Conservation (phyloP, 2,888 invertebrate genomes). For the Tetheella fluctuosa region DNA sequence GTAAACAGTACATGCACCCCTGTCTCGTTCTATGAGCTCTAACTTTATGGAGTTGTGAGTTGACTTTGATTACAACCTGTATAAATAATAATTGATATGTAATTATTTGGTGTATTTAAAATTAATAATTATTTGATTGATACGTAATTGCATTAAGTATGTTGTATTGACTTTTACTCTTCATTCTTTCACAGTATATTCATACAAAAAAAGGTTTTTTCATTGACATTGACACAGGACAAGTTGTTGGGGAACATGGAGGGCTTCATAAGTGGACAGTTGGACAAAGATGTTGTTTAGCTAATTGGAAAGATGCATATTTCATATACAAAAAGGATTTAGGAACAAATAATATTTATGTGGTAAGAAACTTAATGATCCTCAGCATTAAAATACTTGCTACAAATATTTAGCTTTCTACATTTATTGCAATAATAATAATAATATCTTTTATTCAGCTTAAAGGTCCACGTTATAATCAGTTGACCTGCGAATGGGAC, state of each 20-base stretch:
- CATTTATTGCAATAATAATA: slow-evolving; percentile 4
- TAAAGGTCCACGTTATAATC: no score
- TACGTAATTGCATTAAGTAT: no score
- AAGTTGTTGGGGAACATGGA: slow-evolving; percentile 90
- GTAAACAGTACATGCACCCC: no score
- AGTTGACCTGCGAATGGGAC: no score
- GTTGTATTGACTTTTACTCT: background rate
- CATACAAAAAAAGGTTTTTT: slow-evolving; percentile 90
- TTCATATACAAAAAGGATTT: slow-evolving; percentile 90
- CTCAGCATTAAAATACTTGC: background rate
- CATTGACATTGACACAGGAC: slow-evolving; percentile 91
- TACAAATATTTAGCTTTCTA: slow-evolving; percentile 9
- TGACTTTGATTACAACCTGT: no score
- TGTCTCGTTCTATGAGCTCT: no score
- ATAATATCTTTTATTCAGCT: no score
- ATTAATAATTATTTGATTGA: no score
- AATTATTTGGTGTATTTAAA: no score
- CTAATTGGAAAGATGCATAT: slow-evolving; percentile 86
- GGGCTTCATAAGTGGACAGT: slow-evolving; percentile 97
- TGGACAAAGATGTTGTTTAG: slow-evolving; percentile 92
- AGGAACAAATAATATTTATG: slow-evolving; percentile 89
- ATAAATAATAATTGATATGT: no score
- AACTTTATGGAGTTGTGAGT: no score
- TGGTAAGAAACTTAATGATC: slow-evolving; percentile 80
- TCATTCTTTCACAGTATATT: slow-evolving; percentile 87